phyloP scores from a whole-genome alignment of 2,888 invertebrate species.

The Agrotis ipsilon region DNA sequence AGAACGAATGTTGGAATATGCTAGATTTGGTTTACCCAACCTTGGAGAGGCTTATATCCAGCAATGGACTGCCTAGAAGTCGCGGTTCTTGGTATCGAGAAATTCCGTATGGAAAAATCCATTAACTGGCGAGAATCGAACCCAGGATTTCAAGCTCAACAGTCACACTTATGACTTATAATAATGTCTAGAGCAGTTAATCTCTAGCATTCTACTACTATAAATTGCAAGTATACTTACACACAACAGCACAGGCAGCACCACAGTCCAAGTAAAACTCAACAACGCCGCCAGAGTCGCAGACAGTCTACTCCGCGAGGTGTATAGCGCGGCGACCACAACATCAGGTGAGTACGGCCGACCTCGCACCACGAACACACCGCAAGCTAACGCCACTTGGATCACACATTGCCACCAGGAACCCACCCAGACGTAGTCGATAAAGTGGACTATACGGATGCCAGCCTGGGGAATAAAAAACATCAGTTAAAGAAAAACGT shows the following conservation, averaged over 20 bases:
- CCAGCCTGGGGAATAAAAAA: slow-evolving; percentile 90
- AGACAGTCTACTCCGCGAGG: slow-evolving; percentile 77
- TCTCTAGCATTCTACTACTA: background rate
- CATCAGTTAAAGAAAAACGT: too few species aligned
- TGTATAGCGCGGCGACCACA: slow-evolving; percentile 89
- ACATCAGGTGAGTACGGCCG: slow-evolving; percentile 96
- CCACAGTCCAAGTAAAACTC: slow-evolving; percentile 97
- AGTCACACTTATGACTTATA: too few species aligned
- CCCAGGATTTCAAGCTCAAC: too few species aligned
- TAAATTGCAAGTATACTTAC: slow-evolving; percentile 80
- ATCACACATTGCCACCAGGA: slow-evolving; percentile 97
- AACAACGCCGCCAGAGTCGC: slow-evolving; percentile 93
- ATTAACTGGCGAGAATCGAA: too few species aligned
- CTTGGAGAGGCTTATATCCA: background rate
- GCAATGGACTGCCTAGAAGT: too few species aligned
- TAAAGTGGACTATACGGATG: slow-evolving; percentile 95
- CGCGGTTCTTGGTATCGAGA: too few species aligned
- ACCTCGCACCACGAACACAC: slow-evolving; percentile 96
- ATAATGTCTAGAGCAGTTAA: too few species aligned
- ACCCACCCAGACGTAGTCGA: slow-evolving; percentile 96
- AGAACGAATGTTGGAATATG: background rate
- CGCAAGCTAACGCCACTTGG: slow-evolving; percentile 94
- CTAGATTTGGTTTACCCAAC: background rate
- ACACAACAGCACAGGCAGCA: slow-evolving; percentile 95
- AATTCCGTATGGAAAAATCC: too few species aligned